phyloP scores from a whole-genome alignment of 2,113 vertebrate species.

The Myrmophylax atrothorax region DNA sequence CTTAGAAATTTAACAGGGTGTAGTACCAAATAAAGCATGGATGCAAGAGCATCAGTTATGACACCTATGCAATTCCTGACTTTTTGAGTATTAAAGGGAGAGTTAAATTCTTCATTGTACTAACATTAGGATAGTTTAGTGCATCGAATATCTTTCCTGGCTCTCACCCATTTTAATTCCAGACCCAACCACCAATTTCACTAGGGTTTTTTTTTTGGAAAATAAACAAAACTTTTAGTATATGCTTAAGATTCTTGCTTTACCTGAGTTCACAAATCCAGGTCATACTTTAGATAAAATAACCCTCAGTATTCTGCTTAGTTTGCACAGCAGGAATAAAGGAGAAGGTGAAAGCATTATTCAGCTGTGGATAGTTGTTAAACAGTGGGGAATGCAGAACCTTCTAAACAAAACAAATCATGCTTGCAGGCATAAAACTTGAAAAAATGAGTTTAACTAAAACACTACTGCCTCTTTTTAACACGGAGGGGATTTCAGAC shows the following conservation, averaged over 20 bases:
- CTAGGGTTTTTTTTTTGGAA: neutral
- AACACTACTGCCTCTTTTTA: constrained; percentile 43
- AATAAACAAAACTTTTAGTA: neutral
- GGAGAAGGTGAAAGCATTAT: neutral
- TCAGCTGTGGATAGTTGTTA: constrained; percentile 20
- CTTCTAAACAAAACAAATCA: constrained; percentile 63
- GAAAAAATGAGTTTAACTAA: neutral
- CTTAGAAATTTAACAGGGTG: constrained; percentile 50
- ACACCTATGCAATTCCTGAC: constrained; percentile 14
- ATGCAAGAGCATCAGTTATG: constrained; percentile 14
- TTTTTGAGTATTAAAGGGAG: neutral
- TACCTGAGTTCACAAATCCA: neutral
- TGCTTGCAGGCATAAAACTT: neutral
- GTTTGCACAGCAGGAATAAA: neutral
- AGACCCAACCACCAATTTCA: neutral
- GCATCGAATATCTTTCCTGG: neutral
- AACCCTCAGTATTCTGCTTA: constrained; percentile 2
- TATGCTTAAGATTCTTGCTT: neutral
- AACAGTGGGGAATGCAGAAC: constrained; percentile 23
- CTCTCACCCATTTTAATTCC: neutral
- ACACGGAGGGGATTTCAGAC: constrained; percentile 21
- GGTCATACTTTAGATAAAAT: neutral
- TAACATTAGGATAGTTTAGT: constrained; percentile 13
- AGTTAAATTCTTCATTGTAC: constrained; percentile 35
- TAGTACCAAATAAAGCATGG: constrained; percentile 44